Base-by-base conservation (phyloP, 2,888 invertebrate genomes). In the Melieria crassipennis region DNA sequence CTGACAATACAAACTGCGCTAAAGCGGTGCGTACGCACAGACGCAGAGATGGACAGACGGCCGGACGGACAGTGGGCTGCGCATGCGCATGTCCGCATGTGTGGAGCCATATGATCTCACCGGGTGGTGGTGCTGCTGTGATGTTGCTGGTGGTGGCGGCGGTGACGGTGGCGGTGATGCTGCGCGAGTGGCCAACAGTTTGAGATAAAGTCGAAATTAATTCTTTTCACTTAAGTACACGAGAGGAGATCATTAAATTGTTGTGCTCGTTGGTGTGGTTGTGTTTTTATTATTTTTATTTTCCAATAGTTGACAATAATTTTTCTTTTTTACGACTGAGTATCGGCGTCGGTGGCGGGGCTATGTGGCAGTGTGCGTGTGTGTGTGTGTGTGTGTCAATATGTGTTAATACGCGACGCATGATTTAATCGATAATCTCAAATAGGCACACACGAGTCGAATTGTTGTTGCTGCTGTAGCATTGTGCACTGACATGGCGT, bases 161-260 rank as follows among this genome's bases (percentile, higher is more conserved):
- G 67, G 60, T 45, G 47, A 45, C 43, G 52, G 60, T 67, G 50
- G 60, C 67, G 80, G 80, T 76, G 79, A 81, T 81, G 78, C 79
- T 77, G 78, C 79, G 79, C 79, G 79, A 78, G 81, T 82, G 81
- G 82, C 81, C 80, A 82, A 78, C 76, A 73, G 73, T 75, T 75
- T 72, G 71, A 78, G 75, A 78, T 77, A 77, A 78, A 77, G 76
- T 75, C 75, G 76, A 78, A 78, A 78, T 77, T 78, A 78, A 78
- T 77, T 78, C 76, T 77, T 75, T 78, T 78, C 75, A 77, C 75
- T 77, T 78, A 76, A 74, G 74, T 75, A 76, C 76, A 76, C 75
- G 78, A 78, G 74, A 77, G 78, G 75, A 72, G 75, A 75, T 78
- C 76, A 77, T 77, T 76, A 77, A 78, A 78, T 76, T 77, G 75